Evolutionary conservation across 2,113 vertebrate species (phyloP), one percentile per base, ranked within the genome.

Genomic region (Cariama cristata): DNA sequence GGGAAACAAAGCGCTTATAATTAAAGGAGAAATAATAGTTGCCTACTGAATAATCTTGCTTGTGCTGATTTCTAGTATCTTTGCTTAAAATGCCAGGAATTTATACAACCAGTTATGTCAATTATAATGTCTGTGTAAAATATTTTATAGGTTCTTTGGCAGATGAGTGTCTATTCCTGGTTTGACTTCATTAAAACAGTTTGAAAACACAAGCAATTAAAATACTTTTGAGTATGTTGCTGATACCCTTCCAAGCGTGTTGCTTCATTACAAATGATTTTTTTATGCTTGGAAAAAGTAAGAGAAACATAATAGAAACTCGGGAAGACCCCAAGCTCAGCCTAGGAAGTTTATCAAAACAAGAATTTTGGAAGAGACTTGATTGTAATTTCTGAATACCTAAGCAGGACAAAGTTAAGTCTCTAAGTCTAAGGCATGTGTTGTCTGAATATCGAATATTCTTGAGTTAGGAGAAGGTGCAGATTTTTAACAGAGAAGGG

Each of bases 51-150:
- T 81, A 93, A 89, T 90, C 52, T 62, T 86, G 66, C 80, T 92
- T 87, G 32, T 86, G 59, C 38, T 95, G 89, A 64, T 92, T 82
- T 91, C 71, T 93, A 55, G 59, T 88, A 89, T 81, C 71, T 86
- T 96, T 80, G 55, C 88, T 93, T 90, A 73, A 96, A 96, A 93
- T 91, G 59, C 81, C 63, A 86, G 59, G 24, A 81, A 82, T 87
- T 91, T 95, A 58, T 94, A 49, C 63, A 95, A 71, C 67, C 42
- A 72, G 58, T 86, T 97, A 67, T 44, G 22, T 96, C 83, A 96
- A 64, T 94, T 96, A 86, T 59, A 85, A 62, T 95, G 19, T 66
- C 55, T 69, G 90, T 95, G 66, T 96, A 79, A 98, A 96, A 82
- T 97, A 74, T 77, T 80, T 91, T 94, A 92, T 86, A 80, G 59